Evolutionary conservation across 2,888 invertebrate species (phyloP).

Genomic region (Leucania comma): DNA sequence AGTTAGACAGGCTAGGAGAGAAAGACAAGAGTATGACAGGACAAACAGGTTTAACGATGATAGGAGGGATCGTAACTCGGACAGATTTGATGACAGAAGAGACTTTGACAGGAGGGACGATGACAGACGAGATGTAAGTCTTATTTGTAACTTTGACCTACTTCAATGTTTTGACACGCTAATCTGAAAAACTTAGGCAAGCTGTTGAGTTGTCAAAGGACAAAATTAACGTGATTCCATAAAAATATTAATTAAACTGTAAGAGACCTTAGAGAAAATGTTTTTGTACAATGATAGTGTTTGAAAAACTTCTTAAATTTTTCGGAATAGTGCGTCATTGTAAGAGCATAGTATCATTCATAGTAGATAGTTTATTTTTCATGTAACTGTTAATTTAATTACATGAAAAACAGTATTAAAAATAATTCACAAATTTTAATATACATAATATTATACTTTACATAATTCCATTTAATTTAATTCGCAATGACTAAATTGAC

Average conservation of each 20-base stretch:
- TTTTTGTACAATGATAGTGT: too few relatives aligned
- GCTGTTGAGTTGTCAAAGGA: neutral
- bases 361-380: neutral
- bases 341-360: neutral
- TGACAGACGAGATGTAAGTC: constrained; percentile 37
- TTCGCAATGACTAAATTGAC: neutral
- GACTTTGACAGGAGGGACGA: neutral
- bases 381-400: neutral
- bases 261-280: too few relatives aligned
- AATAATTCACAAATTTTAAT: neutral
- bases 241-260: too few relatives aligned
- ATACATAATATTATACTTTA: neutral
- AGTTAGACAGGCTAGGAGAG: constrained; percentile 8
- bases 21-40: constrained; percentile 8
- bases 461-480: neutral
- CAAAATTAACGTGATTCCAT: too few relatives aligned
- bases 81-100: neutral
- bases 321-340: constrained; percentile 9
- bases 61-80: neutral
- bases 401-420: neutral
- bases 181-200: constrained; percentile 2
- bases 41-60: neutral
- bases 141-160: constrained; percentile 8
- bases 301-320: neutral
- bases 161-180: constrained; percentile 3